phyloP scores from a whole-genome alignment of 2,113 vertebrate species.

The Thamnophis sirtalis region DNA sequence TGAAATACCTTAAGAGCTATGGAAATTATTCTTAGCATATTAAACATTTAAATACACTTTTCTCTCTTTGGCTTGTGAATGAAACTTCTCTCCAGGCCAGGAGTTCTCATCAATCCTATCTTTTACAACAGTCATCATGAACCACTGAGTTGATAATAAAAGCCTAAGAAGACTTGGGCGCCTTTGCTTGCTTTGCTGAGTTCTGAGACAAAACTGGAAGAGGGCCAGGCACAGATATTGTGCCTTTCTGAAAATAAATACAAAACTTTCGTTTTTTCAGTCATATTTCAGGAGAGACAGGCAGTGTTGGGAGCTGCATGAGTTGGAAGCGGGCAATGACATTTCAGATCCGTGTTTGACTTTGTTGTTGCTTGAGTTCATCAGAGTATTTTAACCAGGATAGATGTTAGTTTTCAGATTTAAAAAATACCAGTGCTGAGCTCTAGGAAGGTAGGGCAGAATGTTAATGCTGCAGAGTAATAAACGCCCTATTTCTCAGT shows the following conservation, averaged over 20 bases:
- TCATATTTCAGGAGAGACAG: not conserved
- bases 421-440: not conserved
- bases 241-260: not conserved
- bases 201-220: not conserved
- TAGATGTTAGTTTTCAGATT: not conserved
- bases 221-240: not conserved
- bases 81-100: not conserved
- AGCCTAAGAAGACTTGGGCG: not conserved
- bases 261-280: not conserved
- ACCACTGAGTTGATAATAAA: not conserved
- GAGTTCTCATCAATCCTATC: too few relatives aligned
- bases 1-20: not conserved
- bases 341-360: not conserved
- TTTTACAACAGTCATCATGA: not conserved
- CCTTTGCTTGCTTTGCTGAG: not conserved
- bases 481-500: not conserved
- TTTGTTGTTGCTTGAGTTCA: not conserved
- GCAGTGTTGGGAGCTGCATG: not conserved
- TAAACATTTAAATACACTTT: not conserved
- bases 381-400: not conserved
- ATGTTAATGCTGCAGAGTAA: not conserved
- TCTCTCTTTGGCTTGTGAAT: not conserved
- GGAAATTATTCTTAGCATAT: not conserved
- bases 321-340: not conserved
- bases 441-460: not conserved